phyloP scores from a whole-genome alignment of 2,888 invertebrate species.

The Zygaena filipendulae region DNA sequence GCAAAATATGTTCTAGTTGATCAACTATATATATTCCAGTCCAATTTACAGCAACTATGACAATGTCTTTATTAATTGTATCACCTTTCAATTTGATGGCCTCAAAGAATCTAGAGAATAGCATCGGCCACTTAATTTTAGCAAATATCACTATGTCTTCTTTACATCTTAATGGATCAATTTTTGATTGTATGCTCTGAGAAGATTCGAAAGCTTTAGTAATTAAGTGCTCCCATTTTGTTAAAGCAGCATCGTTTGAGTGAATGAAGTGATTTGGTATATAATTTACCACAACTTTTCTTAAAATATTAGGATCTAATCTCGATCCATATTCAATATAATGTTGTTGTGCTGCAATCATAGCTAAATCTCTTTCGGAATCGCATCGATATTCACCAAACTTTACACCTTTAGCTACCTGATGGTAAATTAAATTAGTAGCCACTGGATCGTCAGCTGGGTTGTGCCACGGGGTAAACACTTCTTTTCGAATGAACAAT shows the following conservation, averaged over 20 bases:
- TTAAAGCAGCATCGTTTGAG: constrained; percentile 70
- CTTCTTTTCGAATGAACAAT: constrained; percentile 87
- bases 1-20: constrained; percentile 89
- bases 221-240: constrained; percentile 79
- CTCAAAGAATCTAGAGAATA: constrained; percentile 95
- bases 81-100: constrained; percentile 82
- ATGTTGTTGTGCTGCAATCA: constrained; percentile 91
- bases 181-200: constrained; percentile 75
- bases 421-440: constrained; percentile 90
- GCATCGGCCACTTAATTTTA: constrained; percentile 92
- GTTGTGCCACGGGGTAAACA: constrained; percentile 94
- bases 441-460: constrained; percentile 82
- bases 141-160: constrained; percentile 93
- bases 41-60: constrained; percentile 95
- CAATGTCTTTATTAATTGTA: constrained; percentile 73
- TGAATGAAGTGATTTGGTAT: constrained; percentile 81
- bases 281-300: constrained; percentile 79
- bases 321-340: constrained; percentile 82
- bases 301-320: constrained; percentile 75
- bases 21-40: constrained; percentile 93
- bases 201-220: constrained; percentile 77
- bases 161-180: constrained; percentile 77
- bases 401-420: constrained; percentile 88
- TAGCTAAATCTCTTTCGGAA: constrained; percentile 86
- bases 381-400: constrained; percentile 92